Percentiles rank a stretch among this genome's conserved stretches.
Conservation (phyloP, 2,113 vertebrate genomes). For the Ondatra zibethicus region DNA sequence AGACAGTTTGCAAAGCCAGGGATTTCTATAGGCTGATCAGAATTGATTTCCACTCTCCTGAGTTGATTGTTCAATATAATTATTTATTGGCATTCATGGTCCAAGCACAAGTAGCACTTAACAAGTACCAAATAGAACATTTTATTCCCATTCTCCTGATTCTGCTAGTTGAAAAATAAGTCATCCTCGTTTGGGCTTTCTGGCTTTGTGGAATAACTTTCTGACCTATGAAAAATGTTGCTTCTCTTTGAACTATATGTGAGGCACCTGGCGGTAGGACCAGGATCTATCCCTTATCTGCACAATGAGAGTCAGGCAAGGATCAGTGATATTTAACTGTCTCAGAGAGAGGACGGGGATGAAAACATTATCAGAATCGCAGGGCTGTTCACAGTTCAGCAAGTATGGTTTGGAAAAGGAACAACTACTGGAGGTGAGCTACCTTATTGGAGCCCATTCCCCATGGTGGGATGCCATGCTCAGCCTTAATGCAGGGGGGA, state of each 20-base stretch:
- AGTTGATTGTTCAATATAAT: constrained; percentile 46
- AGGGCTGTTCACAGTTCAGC: not conserved
- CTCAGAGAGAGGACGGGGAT: not conserved
- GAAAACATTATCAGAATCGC: not conserved
- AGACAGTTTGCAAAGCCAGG: constrained; percentile 59
- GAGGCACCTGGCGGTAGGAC: no score
- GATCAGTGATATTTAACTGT: constrained; percentile 36
- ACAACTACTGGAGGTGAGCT: not conserved
- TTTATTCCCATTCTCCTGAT: constrained; percentile 57
- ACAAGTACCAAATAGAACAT: constrained; percentile 64
- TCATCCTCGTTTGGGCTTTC: constrained; percentile 49
- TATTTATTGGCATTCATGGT: constrained; percentile 15
- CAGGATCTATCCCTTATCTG: not conserved
- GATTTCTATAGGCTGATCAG: constrained; percentile 50
- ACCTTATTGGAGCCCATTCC: no score
- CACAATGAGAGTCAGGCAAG: not conserved
- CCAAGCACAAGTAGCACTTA: constrained; percentile 39
- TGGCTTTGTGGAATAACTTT: constrained; percentile 30
- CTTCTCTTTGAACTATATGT: no score
- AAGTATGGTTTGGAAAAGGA: constrained; percentile 45
- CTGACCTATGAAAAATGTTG: constrained; percentile 43
- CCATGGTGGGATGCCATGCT: no score
- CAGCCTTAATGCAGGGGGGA: no score
- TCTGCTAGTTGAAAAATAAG: constrained; percentile 48
- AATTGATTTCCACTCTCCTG: constrained; percentile 34